Evolutionary conservation across 2,888 invertebrate genomes (phyloP).

Genomic region (Belgica antarctica): DNA sequence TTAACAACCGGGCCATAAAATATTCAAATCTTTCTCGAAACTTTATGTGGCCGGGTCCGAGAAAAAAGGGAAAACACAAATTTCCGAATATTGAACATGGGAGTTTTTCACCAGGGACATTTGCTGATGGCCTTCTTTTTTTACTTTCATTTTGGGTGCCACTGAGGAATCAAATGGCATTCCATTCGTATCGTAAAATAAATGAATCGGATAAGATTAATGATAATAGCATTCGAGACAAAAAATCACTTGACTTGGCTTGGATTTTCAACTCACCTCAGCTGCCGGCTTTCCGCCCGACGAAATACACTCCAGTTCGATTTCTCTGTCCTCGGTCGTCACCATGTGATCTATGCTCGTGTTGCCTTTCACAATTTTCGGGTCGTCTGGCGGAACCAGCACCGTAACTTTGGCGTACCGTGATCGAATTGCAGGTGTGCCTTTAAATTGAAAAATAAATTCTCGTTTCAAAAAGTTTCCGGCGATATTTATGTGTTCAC

Average conservation of each 20-base stretch:
- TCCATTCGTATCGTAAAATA: constrained; percentile 42
- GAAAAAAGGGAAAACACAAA: neutral
- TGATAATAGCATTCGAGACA: constrained; percentile 36
- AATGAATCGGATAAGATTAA: constrained; percentile 44
- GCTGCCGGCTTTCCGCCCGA: constrained; percentile 91
- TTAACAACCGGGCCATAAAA: constrained; percentile 7
- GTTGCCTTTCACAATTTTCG: constrained; percentile 77
- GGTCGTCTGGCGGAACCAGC: constrained; percentile 85
- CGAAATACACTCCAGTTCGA: constrained; percentile 88
- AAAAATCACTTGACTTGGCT: neutral
- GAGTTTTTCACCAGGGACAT: neutral
- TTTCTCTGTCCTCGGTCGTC: constrained; percentile 84
- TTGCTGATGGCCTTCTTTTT: neutral
- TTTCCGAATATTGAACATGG: constrained; percentile 8
- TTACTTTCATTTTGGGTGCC: neutral
- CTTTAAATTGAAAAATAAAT: constrained; percentile 47
- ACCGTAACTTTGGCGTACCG: constrained; percentile 82
- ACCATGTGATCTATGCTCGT: constrained; percentile 63
- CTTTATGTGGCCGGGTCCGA: neutral
- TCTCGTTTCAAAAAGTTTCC: neutral
- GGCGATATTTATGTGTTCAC: too few species aligned
- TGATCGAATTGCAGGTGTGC: constrained; percentile 80
- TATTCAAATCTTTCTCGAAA: constrained; percentile 7
- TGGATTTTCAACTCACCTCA: constrained; percentile 66
- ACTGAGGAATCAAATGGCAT: constrained; percentile 33